Percentiles rank a stretch among this genome's conserved stretches.
Evolutionary conservation across 2,113 vertebrate genomes (phyloP).

Genomic region (Arenaria interpres): DNA sequence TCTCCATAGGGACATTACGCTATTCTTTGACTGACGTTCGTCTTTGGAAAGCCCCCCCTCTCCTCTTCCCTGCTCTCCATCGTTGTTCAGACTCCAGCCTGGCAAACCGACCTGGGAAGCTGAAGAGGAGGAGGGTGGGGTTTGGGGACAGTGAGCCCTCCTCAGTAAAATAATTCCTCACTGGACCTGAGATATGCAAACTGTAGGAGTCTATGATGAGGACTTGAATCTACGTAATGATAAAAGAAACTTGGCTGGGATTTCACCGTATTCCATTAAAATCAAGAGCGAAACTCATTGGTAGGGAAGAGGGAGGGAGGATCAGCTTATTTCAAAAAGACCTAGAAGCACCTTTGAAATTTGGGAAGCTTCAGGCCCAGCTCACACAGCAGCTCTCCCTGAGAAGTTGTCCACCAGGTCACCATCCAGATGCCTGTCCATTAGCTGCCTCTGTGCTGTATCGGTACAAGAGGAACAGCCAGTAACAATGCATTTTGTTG

Average conservation of each 20-base stretch:
- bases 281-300: background rate
- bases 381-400: background rate
- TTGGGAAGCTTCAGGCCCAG: background rate
- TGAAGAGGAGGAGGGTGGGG: background rate
- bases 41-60: background rate
- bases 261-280: background rate
- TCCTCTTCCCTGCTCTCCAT: background rate
- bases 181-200: background rate
- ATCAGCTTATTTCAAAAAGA: background rate
- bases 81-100: background rate
- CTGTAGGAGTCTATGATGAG: background rate
- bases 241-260: background rate
- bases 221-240: background rate
- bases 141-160: background rate
- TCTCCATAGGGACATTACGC: background rate
- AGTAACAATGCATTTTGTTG: background rate
- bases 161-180: background rate
- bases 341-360: background rate
- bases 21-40: background rate
- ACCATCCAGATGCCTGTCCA: background rate
- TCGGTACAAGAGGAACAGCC: background rate
- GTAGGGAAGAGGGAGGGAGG: background rate
- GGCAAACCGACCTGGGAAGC: background rate
- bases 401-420: background rate
- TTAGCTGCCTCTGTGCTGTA: background rate